Evolutionary conservation across 2,113 vertebrate genomes (phyloP), one percentile per base, ranked within the genome.

Genomic region (Muntiacus muntjak): DNA sequence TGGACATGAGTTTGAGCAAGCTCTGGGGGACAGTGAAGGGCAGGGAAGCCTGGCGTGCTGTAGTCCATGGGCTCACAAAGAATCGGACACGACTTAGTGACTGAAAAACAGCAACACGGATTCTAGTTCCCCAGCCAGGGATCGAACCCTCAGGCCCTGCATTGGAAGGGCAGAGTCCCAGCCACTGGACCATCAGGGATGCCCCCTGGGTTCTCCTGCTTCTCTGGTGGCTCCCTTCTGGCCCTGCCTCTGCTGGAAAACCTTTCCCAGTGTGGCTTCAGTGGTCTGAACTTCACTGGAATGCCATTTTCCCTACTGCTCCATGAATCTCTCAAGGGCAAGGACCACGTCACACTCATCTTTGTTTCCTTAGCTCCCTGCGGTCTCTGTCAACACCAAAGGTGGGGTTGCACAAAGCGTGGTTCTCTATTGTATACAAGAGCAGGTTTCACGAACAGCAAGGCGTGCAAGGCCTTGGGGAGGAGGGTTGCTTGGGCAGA

Each of bases 381-480:
- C 47, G 52, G 64, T 93, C 89, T 84, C 62, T 36, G 33, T 74
- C 25, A 57, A 7, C 26, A 10, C 43, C 7, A 10, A 50, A 28
- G 26, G 0, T 45, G 13, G 83, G 16, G 7, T 28, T 78, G 13
- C 13, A 17, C 6, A n/a, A 43, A 45, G 50, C 6, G 0, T 2
- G 0, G 74, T 10, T 17, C 33, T 79, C 19, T 45, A 3, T 4
- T 17, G 23, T 71, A 25, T 7, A 2, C 2, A 60, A 62, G 60
- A 86, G 78, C 12, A 7, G 10, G 10, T 50, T 14, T 58, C 2
- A 5, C 0, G 25, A 23, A 62, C 5, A 43, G 25, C 40, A 71
- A 17, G 40, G 21, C 0, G 0, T 54, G 43, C 16, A 33, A 21
- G 25, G 5, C 40, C 23, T 30, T 7, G 14, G 81, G 43, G 15